Evolutionary conservation across 2,113 vertebrate species (phyloP), one percentile per base, ranked within the genome.

Genomic region (Callipepla californica): DNA sequence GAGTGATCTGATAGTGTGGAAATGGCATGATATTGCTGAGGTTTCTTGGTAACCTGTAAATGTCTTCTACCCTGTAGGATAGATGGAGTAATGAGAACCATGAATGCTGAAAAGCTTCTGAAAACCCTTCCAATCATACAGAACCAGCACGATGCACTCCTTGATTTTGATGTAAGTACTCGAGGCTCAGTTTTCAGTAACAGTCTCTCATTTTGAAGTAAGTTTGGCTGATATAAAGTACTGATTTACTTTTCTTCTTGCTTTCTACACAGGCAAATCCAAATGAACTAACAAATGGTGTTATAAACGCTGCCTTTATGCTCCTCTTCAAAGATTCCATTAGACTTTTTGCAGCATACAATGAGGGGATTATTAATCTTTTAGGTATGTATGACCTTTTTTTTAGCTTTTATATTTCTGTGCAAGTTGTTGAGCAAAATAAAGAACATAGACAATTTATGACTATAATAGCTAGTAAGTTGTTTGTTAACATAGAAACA

Each of bases 271-370:
- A 99, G 99, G 99, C 98, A 97, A 99, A 98, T 93, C 98, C 98
- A 85, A 99, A 99, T 63, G 98, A 99, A 97, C 97, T 99, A 90
- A 99, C 98, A 84, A 99, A 99, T 91, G 98, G 98, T 47, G 98
- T 99, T 97, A 99, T 99, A 97, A 99, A 98, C 95, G 98, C 99
- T 57, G 99, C 98, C 96, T 99, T 99, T 98, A 98, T 98, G 98
- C 98, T 99, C 84, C 99, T 99, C 92, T 99, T 99, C 97, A 99
- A 99, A 97, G 99, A 99, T 98, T 99, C 98, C 96, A 98, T 99
- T 93, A 97, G 98, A 96, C 98, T 99, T 96, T 99, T 99, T 97
- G 98, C 98, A 89, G 99, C 98, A 87, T 99, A 99, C 97, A 99
- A 99, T 90, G 99, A 99, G 94, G 99, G 99, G 76, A 98, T 99